phyloP scores from a whole-genome alignment of 2,888 invertebrate species.

The Rotaria sp. region DNA sequence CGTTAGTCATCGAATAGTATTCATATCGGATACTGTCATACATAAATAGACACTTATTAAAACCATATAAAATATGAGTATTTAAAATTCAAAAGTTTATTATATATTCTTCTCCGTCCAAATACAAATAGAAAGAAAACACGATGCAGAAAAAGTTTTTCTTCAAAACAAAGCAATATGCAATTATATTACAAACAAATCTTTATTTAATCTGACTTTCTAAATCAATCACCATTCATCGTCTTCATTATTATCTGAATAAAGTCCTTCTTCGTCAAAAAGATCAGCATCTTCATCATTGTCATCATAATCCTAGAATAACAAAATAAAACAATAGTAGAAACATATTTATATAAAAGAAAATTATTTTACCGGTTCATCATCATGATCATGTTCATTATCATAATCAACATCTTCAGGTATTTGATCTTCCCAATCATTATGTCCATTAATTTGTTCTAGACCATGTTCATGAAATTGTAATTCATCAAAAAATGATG shows the following conservation, averaged over 20 bases:
- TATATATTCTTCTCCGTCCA: too few species aligned
- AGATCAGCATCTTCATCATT: neutral
- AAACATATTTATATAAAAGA: neutral
- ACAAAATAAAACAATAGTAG: neutral
- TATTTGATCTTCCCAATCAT: constrained; percentile 1
- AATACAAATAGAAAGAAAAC: neutral
- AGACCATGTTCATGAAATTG: constrained; percentile 13
- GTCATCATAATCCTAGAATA: neutral
- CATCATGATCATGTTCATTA: neutral
- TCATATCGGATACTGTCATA: too few species aligned
- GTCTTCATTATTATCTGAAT: neutral
- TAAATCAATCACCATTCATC: neutral
- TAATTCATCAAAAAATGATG: neutral
- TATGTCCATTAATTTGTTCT: neutral
- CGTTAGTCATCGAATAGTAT: too few species aligned
- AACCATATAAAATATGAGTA: too few species aligned
- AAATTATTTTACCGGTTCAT: neutral
- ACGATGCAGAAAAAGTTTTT: neutral
- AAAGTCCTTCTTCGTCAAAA: neutral
- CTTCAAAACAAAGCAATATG: neutral
- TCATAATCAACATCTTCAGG: neutral
- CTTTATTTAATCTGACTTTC: neutral
- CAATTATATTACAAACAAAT: neutral
- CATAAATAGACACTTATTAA: too few species aligned
- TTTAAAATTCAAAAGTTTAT: too few species aligned